Base-by-base conservation (phyloP, 2,797 vertebrate species). In the Fratercula arctica region DNA sequence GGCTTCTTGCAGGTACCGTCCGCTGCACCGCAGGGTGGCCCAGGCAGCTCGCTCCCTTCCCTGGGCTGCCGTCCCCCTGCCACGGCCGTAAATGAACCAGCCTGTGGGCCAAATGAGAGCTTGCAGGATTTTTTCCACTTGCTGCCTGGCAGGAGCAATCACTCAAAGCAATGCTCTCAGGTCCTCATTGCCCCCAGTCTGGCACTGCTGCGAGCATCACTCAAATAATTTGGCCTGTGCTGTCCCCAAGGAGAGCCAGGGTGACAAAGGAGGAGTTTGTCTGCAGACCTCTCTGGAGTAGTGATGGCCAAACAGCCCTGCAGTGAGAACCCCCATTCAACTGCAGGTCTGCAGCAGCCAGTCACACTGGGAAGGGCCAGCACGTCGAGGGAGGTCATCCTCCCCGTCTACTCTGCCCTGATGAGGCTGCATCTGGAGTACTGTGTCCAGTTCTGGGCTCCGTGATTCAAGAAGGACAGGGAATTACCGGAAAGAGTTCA, bases 151-250 rank as follows among this genome's bases (percentile, higher is more conserved):
- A 72, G 51, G 14, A 78, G 37, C 6, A 57, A n/a, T 25, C 19
- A 13, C 37, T 77, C 6, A 7, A 39, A 72, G 51, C 51, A 51
- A 6, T 16, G 51, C 14, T 43, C 14, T 39, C 51, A 25, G 29
- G 19, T 54, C 48, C 31, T 56, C 16, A 6, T 10, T 43, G 35
- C 6, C 13, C 23, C 13, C 1, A 1, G 19, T 29, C 31, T 43
- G 53, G n/a, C 39, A 11, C 37, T 39, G 24, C 51, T 66, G 29
- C 0, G 1, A 41, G 28, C 29, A 25, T 41, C 1, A 0, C n/a
- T 31, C 69, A 8, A n/a, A 29, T 60, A 31, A 13, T 15, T 37
- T 39, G 25, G 11, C 23, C 35, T 43, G 2, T 43, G 41, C 19
- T 37, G 25, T 56, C 21, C 18, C 31, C 79, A 74, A 19, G 18